Percentiles rank a stretch among this genome's conserved stretches.
Evolutionary conservation across 2,888 invertebrate genomes (phyloP).

Genomic region (Ectemnius cavifrons): DNA sequence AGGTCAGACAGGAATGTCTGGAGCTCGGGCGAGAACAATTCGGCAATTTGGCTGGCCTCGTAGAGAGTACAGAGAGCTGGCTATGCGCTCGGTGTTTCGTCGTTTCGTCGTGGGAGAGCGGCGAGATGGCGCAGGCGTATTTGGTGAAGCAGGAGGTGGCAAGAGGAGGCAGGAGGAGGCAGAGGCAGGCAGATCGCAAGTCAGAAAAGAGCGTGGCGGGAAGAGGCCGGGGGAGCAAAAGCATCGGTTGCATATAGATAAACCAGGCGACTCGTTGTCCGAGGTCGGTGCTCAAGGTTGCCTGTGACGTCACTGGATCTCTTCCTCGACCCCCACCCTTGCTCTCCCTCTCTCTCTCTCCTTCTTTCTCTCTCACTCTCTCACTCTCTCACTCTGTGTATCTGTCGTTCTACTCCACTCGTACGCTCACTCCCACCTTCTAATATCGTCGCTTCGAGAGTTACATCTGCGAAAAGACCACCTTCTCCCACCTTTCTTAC

Average conservation of each 20-base stretch:
- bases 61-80: no score
- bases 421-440: conserved; percentile 43
- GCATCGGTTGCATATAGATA: conserved; percentile 59
- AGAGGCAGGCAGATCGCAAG: neutral
- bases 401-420: neutral
- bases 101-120: no score
- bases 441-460: conserved; percentile 53
- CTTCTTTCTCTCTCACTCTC: neutral
- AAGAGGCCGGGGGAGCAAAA: conserved; percentile 34
- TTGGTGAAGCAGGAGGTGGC: no score
- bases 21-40: no score
- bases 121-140: no score
- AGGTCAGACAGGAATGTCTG: no score
- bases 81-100: no score
- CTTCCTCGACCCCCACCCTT: conserved; percentile 52
- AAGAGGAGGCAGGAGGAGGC: no score
- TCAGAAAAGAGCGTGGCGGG: conserved; percentile 7
- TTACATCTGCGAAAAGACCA: conserved; percentile 47
- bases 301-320: conserved; percentile 71
- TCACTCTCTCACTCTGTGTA: neutral
- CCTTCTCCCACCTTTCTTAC: conserved; percentile 39
- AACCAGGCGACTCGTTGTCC: conserved; percentile 69
- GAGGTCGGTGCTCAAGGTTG: conserved; percentile 76
- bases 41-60: no score
- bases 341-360: conserved; percentile 8